These are phyloP conservation scores for Vollenhovia emeryi DNA, from an alignment of 1,140 invertebrate species.

Conservation along the genomic window DNA sequence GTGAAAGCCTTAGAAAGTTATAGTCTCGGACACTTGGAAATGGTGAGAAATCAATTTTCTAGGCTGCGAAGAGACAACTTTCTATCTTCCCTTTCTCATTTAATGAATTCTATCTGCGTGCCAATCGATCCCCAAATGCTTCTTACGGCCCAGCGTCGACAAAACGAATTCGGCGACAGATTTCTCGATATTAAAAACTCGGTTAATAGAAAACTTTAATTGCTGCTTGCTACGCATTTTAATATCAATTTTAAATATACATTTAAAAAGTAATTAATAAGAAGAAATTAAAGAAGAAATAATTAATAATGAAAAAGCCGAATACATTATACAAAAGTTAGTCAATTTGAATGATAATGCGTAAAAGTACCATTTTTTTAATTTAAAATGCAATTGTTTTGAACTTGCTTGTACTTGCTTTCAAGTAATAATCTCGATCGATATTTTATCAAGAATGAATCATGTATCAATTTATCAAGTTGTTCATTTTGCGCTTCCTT, in stretches of 20 bases:
- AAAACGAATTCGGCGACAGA: not conserved
- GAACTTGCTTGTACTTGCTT: not conserved
- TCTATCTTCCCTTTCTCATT: conserved; percentile 49
- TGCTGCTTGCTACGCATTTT: not conserved
- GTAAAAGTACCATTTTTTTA: not conserved
- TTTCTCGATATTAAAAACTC: not conserved
- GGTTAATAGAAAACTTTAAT: conserved; percentile 28
- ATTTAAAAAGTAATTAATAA: not conserved
- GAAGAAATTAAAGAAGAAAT: not conserved
- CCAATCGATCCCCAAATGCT: conserved; percentile 33
- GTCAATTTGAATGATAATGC: not conserved
- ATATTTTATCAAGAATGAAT: not conserved
- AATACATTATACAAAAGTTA: not conserved
- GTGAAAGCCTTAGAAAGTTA: conserved; percentile 41
- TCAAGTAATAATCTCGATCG: not conserved
- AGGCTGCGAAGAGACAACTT: conserved; percentile 51
- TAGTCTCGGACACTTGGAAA: conserved; percentile 26
- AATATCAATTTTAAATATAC: not conserved
- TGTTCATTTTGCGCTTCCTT: not conserved
- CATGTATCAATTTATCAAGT: not conserved
- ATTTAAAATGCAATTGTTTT: not conserved
- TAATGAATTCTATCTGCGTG: conserved; percentile 61
- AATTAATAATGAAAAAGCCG: not conserved
- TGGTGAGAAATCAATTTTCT: conserved; percentile 69
- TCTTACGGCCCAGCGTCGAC: not conserved